Percentiles rank a stretch among this genome's conserved stretches.
Conservation (phyloP, 2,888 invertebrate genomes). For the Drosophila austrosaltans region DNA sequence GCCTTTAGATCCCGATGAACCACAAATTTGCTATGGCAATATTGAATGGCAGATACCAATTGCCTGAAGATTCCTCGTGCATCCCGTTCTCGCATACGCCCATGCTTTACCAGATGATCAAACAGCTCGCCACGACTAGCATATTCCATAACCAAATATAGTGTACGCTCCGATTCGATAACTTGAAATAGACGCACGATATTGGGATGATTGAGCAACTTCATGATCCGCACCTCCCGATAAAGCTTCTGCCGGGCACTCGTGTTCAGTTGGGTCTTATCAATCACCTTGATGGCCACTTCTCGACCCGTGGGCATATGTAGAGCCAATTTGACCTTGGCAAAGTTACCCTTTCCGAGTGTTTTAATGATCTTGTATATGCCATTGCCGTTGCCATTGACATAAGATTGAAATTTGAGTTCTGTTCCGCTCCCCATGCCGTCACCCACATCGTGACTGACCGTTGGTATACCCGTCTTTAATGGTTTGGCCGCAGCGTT, state of each 20-base stretch:
- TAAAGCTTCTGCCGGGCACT: constrained; percentile 98
- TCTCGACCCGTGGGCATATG: constrained; percentile 99
- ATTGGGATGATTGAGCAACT: constrained; percentile 99
- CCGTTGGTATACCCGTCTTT: not conserved
- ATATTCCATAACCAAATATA: constrained; percentile 99
- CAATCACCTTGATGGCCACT: constrained; percentile 99
- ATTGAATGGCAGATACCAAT: constrained; percentile 99
- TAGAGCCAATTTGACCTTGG: constrained; percentile 99
- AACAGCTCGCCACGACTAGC: constrained; percentile 99
- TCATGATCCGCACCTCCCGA: constrained; percentile 96
- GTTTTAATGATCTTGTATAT: constrained; percentile 99
- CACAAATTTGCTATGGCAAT: constrained; percentile 97
- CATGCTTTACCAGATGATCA: constrained; percentile 98
- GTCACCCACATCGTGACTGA: constrained; percentile 52
- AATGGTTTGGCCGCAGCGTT: constrained; percentile 6
- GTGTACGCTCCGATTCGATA: constrained; percentile 99
- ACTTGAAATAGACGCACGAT: constrained; percentile 99
- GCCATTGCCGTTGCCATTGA: constrained; percentile 88
- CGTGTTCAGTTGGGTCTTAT: constrained; percentile 99
- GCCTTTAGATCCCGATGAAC: constrained; percentile 90
- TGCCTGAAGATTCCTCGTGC: constrained; percentile 98
- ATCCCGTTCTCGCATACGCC: constrained; percentile 98
- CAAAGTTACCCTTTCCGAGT: constrained; percentile 99
- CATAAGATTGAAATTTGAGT: constrained; percentile 59
- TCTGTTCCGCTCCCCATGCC: constrained; percentile 53